These are phyloP conservation scores for Tamandua tetradactyla DNA, from an alignment of 2,797 vertebrate genomes.

Conservation along the genomic window DNA sequence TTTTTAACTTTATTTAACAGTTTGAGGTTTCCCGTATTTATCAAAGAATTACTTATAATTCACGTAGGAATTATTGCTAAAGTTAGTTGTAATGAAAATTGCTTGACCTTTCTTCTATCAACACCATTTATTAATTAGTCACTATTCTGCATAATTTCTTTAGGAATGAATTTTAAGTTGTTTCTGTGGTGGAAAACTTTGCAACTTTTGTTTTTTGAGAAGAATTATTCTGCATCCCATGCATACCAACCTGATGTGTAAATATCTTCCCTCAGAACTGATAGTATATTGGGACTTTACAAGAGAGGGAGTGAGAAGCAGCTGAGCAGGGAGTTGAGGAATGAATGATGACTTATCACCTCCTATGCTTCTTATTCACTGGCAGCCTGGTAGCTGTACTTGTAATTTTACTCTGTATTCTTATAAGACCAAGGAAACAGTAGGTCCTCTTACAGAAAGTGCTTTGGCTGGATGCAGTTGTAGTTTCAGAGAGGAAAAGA, in stretches of 20 bases:
- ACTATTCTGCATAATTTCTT: constrained; percentile 5
- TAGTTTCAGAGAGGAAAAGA: not conserved
- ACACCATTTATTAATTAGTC: not conserved
- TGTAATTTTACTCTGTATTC: constrained; percentile 57
- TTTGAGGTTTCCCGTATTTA: constrained; percentile 11
- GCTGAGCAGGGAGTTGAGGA: constrained; percentile 28
- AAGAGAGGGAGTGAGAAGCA: constrained; percentile 8
- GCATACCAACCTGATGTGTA: not conserved
- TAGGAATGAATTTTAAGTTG: not conserved
- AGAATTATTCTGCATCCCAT: not conserved
- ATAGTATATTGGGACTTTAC: constrained; percentile 30
- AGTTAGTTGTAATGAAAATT: constrained; percentile 7
- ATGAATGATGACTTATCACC: constrained; percentile 41
- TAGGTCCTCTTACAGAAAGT: constrained; percentile 33
- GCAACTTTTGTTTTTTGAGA: constrained; percentile 33
- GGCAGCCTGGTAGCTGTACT: not conserved
- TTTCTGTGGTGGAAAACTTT: not conserved
- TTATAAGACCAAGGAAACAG: not conserved
- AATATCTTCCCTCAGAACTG: not conserved
- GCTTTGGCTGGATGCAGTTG: not conserved
- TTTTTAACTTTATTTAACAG: not conserved
- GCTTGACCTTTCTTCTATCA: not conserved
- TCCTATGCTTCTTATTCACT: constrained; percentile 4
- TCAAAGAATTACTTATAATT: constrained; percentile 36
- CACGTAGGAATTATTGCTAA: not conserved